Evolutionary conservation across 2,113 vertebrate genomes (phyloP), one percentile per base, ranked within the genome.

Genomic region (Oplegnathus fasciatus): DNA sequence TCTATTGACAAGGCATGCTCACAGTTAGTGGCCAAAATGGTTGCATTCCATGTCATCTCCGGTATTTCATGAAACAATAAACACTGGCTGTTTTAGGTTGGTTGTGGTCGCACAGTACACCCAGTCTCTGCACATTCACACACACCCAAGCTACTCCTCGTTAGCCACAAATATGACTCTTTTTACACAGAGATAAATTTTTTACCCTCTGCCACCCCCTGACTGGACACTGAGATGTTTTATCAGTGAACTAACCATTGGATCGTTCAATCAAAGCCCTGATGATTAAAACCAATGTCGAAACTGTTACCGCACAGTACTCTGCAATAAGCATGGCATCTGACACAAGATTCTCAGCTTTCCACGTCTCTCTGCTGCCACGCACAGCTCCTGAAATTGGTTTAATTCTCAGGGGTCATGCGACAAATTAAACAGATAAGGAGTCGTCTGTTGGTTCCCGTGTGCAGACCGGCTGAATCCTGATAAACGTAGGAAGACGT

Each of bases 361-460:
- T 86, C 18, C 44, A 34, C 9, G 9, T 34, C 37, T 64, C 40
- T 55, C 46, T 26, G 44, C 60, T 68, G 54, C 83, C 42, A 42
- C 80, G 64, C 40, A 15, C 24, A 80, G 72, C 67, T 86, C 40
- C 85, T 75, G 67, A 91, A 94, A 95, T 94, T 92, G 76, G 75
- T 85, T 90, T 92, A 92, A 93, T 90, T 90, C 83, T 86, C 77
- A 6, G 70, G 75, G 88, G 89, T 96, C 94, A 95, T 94, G 94
- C 75, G 87, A 90, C 93, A 90, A 93, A 95, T 96, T 95, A 92
- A 83, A 83, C 77, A 54, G 81, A 94, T 90, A 95, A 95, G 83
- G 89, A 92, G 71, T 78, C 68, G 57, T 89, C 92, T 95, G 95
- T 96, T 83, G 70, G 75, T 62, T 79, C 78, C 86, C 48, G 57